Percentiles rank a stretch among this genome's conserved stretches.
Conservation (phyloP, 2,113 vertebrate species). For the Planiliza haematocheilus region DNA sequence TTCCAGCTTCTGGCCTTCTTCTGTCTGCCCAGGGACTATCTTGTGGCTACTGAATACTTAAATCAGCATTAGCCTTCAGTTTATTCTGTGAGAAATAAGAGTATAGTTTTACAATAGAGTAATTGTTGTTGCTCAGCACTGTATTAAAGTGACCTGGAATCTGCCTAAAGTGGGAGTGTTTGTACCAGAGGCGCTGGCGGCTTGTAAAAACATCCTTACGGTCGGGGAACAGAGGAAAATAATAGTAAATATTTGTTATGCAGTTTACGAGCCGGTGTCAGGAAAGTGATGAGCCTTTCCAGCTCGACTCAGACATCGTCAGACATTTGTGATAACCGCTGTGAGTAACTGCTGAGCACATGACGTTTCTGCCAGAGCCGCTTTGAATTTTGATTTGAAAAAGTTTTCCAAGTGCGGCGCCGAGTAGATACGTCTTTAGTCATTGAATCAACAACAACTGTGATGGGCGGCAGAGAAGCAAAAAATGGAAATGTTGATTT, state of each 20-base stretch:
- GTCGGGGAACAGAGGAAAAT: not conserved
- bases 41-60: conserved; percentile 54
- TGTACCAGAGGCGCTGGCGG: not conserved
- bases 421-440: conserved; percentile 36
- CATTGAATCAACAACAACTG: conserved; percentile 52
- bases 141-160: conserved; percentile 49
- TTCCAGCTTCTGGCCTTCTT: conserved; percentile 33
- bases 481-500: conserved; percentile 61
- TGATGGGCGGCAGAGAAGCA: conserved; percentile 32
- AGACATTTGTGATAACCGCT: conserved; percentile 48
- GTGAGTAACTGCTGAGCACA: conserved; percentile 40
- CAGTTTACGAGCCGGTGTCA: not conserved
- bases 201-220: conserved; percentile 3
- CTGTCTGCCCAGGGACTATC: conserved; percentile 53
- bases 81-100: conserved; percentile 67
- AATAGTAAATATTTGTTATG: conserved; percentile 29
- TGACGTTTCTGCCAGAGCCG: conserved; percentile 6
- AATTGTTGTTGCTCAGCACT: conserved; percentile 25
- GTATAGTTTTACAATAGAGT: conserved; percentile 41
- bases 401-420: conserved; percentile 47
- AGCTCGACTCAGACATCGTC: conserved; percentile 21
- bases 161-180: conserved; percentile 5
- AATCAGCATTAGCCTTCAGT: conserved; percentile 68
- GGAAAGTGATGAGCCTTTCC: conserved; percentile 22
- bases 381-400: conserved; percentile 32